Conservation (phyloP, 1,140 invertebrate genomes). For the Artemia franciscana region DNA sequence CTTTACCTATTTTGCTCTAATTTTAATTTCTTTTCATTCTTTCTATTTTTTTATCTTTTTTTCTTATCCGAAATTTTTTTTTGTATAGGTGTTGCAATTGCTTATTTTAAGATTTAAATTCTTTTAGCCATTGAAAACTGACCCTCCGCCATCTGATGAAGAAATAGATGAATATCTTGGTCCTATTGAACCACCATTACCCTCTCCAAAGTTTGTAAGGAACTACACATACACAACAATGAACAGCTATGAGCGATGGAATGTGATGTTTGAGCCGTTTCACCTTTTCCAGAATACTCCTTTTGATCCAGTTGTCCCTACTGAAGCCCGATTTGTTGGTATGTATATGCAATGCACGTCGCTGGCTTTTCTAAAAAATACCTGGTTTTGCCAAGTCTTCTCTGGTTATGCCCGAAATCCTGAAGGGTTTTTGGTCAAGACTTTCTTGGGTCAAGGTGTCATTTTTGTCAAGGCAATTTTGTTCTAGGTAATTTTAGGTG, state of each 20-base stretch:
- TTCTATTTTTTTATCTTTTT: slow-evolving; percentile 9
- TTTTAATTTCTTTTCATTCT: not conserved
- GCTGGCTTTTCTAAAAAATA: too few relatives aligned
- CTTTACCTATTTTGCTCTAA: too few relatives aligned
- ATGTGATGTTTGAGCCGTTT: slow-evolving; percentile 65
- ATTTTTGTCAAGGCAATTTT: too few relatives aligned
- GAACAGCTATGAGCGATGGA: slow-evolving; percentile 60
- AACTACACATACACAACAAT: slow-evolving; percentile 62
- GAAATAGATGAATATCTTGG: slow-evolving; percentile 82
- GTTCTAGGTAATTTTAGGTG: too few relatives aligned
- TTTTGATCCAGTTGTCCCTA: slow-evolving; percentile 62
- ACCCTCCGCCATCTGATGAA: slow-evolving; percentile 44
- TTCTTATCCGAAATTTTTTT: too few relatives aligned
- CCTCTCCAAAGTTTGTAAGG: slow-evolving; percentile 55
- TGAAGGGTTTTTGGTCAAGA: too few relatives aligned
- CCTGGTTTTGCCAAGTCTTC: too few relatives aligned
- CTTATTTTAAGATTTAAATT: too few relatives aligned
- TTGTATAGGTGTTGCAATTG: too few relatives aligned
- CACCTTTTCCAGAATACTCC: slow-evolving; percentile 67
- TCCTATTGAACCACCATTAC: slow-evolving; percentile 71
- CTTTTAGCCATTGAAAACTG: slow-evolving; percentile 46
- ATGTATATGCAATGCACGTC: slow-evolving; percentile 12
- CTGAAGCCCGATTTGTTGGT: slow-evolving; percentile 72
- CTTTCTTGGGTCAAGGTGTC: too few relatives aligned
- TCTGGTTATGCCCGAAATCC: too few relatives aligned